Percentiles rank a stretch among this genome's conserved stretches.
These are phyloP conservation scores for Rhagonycha lutea DNA, from an alignment of 2,888 invertebrate species.

Conservation along the genomic window DNA sequence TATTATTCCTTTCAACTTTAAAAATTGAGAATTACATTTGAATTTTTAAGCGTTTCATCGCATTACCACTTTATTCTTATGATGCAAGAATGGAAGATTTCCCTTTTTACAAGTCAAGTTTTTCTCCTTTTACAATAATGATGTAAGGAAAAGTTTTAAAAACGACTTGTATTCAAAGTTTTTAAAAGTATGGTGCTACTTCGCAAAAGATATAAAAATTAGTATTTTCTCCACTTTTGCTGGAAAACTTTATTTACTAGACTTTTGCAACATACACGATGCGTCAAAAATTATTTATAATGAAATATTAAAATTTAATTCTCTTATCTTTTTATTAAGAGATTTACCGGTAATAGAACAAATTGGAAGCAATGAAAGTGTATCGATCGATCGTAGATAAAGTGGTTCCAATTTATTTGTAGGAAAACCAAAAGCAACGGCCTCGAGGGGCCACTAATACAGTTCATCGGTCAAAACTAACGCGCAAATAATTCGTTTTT, in stretches of 20 bases:
- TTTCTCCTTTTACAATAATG: constrained; percentile 14
- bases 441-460: constrained; percentile 26
- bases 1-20: constrained; percentile 16
- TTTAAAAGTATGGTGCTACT: neutral
- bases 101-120: constrained; percentile 17
- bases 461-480: constrained; percentile 27
- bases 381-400: constrained; percentile 20
- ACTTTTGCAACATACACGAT: neutral
- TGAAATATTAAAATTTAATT: neutral
- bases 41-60: constrained; percentile 22
- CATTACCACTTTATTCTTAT: constrained; percentile 5
- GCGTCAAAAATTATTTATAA: neutral
- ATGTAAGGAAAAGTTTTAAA: constrained; percentile 10
- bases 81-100: constrained; percentile 10
- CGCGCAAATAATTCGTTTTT: constrained; percentile 31
- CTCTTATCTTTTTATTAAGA: constrained; percentile 1
- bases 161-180: constrained; percentile 8
- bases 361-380: constrained; percentile 24
- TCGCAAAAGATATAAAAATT: constrained; percentile 20
- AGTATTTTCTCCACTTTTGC: neutral
- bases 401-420: constrained; percentile 25
- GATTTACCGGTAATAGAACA: constrained; percentile 10
- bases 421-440: constrained; percentile 27
- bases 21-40: constrained; percentile 23
- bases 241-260: neutral